A percentile compares a stretch with the other conserved stretches of the same genome.
Evolutionary conservation across 2,888 invertebrate species (phyloP).

Genomic region (Apodemia zela): DNA sequence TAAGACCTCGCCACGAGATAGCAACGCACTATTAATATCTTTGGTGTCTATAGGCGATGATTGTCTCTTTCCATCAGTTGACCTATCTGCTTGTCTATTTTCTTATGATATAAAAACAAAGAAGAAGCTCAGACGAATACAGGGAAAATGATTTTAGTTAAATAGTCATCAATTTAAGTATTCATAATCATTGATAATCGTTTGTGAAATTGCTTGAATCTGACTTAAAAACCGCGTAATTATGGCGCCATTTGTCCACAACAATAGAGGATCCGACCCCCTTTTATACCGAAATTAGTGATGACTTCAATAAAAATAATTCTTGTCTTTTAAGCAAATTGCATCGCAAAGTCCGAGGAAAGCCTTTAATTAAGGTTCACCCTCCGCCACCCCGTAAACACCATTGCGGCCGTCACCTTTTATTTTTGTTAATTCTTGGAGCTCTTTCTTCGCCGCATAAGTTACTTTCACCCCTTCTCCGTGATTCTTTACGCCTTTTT

Average conservation of each 20-base stretch:
- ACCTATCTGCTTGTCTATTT: no score
- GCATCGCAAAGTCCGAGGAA: slow-evolving; percentile 78
- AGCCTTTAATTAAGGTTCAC: slow-evolving; percentile 78
- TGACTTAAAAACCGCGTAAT: slow-evolving; percentile 68
- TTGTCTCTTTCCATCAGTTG: no score
- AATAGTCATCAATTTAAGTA: slow-evolving; percentile 24
- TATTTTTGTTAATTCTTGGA: slow-evolving; percentile 78
- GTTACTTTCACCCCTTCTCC: slow-evolving; percentile 71
- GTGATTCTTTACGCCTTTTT: slow-evolving; percentile 80
- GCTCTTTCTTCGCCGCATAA: slow-evolving; percentile 78
- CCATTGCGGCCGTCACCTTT: slow-evolving; percentile 74
- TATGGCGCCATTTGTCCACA: slow-evolving; percentile 71
- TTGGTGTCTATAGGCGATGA: no score
- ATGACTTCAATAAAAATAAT: slow-evolving; percentile 81
- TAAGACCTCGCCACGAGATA: no score
- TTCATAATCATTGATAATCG: slow-evolving; percentile 47
- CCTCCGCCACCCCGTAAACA: slow-evolving; percentile 72
- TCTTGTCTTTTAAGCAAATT: slow-evolving; percentile 80
- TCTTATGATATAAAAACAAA: no score
- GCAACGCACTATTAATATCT: no score
- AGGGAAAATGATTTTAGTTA: slow-evolving; percentile 15
- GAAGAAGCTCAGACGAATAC: background rate
- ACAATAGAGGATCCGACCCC: slow-evolving; percentile 60
- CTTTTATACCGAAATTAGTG: slow-evolving; percentile 74
- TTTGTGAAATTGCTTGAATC: slow-evolving; percentile 49